Conservation (phyloP, 2,797 vertebrate genomes). For the Sebastes hubbsi region DNA sequence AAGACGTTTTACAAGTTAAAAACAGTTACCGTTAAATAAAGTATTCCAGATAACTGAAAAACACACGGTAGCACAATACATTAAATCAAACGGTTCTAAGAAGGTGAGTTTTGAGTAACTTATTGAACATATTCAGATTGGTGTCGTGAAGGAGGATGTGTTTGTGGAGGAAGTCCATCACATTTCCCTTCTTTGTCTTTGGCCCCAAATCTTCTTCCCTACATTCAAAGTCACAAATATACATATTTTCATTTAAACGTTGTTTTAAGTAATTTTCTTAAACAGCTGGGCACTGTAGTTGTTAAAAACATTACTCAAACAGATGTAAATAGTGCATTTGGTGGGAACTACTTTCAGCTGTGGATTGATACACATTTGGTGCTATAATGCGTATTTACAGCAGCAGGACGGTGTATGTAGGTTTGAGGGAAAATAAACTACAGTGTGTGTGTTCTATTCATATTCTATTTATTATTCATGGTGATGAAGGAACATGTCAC, state of each 20-base stretch:
- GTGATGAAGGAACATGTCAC: background rate
- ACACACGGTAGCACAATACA: background rate
- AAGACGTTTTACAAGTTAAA: background rate
- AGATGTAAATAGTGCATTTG: background rate
- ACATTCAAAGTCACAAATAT: background rate
- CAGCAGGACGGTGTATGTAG: background rate
- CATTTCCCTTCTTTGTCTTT: background rate
- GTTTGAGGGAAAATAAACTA: constrained; percentile 11
- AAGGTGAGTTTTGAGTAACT: background rate
- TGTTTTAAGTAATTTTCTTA: background rate
- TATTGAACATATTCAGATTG: background rate
- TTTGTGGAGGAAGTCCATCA: background rate
- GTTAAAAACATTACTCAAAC: background rate
- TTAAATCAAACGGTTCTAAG: background rate
- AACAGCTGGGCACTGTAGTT: background rate
- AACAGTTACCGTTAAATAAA: background rate
- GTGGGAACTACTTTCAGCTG: background rate
- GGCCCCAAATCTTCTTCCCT: background rate
- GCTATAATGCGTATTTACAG: background rate
- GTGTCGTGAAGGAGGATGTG: background rate
- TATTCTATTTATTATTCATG: background rate
- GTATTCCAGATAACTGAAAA: background rate
- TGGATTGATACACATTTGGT: background rate
- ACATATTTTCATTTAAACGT: background rate
- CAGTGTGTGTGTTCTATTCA: background rate